phyloP scores from a whole-genome alignment of 1,140 invertebrate species.

The Drosophila nigrodunni region DNA sequence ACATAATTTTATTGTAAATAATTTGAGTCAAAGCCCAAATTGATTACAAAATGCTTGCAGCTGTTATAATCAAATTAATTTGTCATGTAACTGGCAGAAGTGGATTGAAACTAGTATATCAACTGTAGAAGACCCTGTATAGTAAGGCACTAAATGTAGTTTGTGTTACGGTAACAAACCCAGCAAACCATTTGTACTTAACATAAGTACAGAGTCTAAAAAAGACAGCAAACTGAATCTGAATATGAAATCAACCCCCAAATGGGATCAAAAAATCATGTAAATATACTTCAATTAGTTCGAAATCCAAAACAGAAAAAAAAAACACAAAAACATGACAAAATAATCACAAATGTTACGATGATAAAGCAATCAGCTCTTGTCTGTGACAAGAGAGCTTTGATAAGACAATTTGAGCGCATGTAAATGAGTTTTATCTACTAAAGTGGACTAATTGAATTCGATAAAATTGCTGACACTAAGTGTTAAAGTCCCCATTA shows the following conservation, averaged over 20 bases:
- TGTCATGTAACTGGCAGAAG: conserved; percentile 31
- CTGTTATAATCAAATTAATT: conserved; percentile 82
- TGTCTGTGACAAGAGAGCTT: conserved; percentile 21
- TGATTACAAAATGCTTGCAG: conserved; percentile 81
- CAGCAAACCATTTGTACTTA: no score
- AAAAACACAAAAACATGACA: conserved; percentile 59
- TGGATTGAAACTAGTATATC: not conserved
- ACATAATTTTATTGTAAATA: conserved; percentile 70
- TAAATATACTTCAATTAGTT: conserved; percentile 30
- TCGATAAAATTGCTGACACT: conserved; percentile 51
- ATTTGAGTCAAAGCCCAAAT: conserved; percentile 38
- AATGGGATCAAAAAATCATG: conserved; percentile 37
- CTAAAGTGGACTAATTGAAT: conserved; percentile 66
- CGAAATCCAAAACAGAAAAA: conserved; percentile 3
- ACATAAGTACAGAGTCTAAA: not conserved
- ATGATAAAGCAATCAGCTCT: conserved; percentile 55
- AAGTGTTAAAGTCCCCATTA: conserved; percentile 31
- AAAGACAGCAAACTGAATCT: conserved; percentile 57
- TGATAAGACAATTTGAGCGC: conserved; percentile 60
- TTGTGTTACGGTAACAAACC: no score
- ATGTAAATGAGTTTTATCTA: conserved; percentile 76
- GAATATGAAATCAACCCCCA: conserved; percentile 64
- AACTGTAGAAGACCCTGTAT: no score
- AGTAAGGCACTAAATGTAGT: no score
- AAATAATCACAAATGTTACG: conserved; percentile 78